Conservation (phyloP, 2,888 invertebrate genomes). For the Carpatolechia fugitivella region DNA sequence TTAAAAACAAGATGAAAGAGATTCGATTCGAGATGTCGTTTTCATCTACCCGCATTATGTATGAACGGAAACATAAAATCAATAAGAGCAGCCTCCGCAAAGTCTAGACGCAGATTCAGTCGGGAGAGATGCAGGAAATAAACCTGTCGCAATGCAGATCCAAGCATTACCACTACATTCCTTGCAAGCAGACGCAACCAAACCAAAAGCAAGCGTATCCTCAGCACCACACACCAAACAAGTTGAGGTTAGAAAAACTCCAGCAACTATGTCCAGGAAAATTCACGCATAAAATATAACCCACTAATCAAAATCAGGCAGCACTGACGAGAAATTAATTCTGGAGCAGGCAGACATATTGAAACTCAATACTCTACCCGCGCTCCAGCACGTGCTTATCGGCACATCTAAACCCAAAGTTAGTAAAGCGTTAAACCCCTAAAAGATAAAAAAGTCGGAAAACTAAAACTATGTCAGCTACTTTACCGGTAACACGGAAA, state of each 20-base stretch:
- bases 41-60: background rate
- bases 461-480: conserved; percentile 30
- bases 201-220: conserved; percentile 10
- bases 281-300: conserved; percentile 34
- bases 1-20: no score
- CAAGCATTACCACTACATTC: background rate
- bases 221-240: background rate
- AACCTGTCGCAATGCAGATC: conserved; percentile 37
- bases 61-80: conserved; percentile 33
- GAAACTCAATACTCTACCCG: conserved; percentile 64
- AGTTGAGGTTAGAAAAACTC: conserved; percentile 60
- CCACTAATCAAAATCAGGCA: conserved; percentile 33
- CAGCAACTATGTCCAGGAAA: conserved; percentile 34
- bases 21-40: no score
- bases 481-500: conserved; percentile 67
- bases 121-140: conserved; percentile 25
- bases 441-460: conserved; percentile 40
- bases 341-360: conserved; percentile 70
- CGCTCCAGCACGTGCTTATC: conserved; percentile 57
- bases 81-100: conserved; percentile 40
- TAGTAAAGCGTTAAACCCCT: conserved; percentile 35
- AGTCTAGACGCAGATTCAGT: conserved; percentile 37
- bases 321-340: conserved; percentile 55
- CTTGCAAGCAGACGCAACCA: background rate
- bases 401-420: conserved; percentile 37